Evolutionary conservation across 2,797 vertebrate species (phyloP), one percentile per base, ranked within the genome.

Genomic region (Tapirus indicus): DNA sequence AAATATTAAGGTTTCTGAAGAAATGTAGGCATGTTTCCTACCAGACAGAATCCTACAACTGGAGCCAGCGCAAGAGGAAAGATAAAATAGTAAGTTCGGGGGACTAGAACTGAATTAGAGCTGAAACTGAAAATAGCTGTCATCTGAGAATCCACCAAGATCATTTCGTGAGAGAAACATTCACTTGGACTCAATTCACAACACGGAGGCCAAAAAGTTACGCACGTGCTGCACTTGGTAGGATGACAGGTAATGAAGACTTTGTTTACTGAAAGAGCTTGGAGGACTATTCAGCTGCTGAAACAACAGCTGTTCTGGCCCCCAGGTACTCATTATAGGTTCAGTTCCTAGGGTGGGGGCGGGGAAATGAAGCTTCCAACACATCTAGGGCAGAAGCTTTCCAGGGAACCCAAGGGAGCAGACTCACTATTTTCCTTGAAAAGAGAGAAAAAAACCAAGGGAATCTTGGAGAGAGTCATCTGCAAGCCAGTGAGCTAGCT

Each of bases 71-170:
- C 69, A 95, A 83, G 38, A 88, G 29, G 69, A 93, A 93, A 96
- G 84, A 97, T 17, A 74, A 96, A 97, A 94, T 90, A 97, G 82
- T 64, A 91, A 58, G 78, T 95, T 91, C 80, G 52, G 18, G 47
- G 32, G 13, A 62, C 66, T 75, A 74, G 52, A 97, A 88, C 18
- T 92, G 88, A 96, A 96, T 98, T 97, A 88, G 58, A 97, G 83
- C 64, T 97, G 88, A 95, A 98, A 97, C 95, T 94, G 92, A 96
- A 98, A 98, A 98, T 93, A 98, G 95, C 97, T 97, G 97, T 97
- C 96, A 97, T 96, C 93, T 85, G 85, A 77, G 77, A 97, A 79
- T 54, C 64, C 84, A 80, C 85, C 38, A 80, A 49, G 35, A 95
- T 77, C 85, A 89, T 58, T 74, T 80, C 32, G 10, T 88, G 44